Base-by-base conservation (phyloP, 2,797 vertebrate species). In the Melanotaenia pygmaea region DNA sequence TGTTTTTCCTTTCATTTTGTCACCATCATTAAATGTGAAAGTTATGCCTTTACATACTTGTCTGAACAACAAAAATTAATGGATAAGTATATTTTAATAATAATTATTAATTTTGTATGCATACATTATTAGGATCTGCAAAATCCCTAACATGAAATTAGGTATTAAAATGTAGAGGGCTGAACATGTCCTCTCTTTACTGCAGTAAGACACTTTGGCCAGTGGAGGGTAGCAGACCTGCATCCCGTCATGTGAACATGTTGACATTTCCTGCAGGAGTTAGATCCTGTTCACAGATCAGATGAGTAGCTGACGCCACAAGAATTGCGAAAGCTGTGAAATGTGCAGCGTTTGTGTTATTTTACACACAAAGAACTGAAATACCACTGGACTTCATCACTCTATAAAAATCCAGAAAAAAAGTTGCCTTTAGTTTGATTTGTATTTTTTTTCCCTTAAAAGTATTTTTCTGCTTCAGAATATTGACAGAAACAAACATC, bases 211-310 rank as follows among this genome's bases (percentile, higher is more conserved):
- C 0, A 0, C 0, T 38, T 68, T 74, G 59, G 81, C 89, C 92
- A 90, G 62, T 32, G 7, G 92, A 80, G 85, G 83, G 88, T 85
- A 90, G 88, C 81, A 91, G 59, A 73, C 28, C 56, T 66, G 5
- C 86, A 88, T 64, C 9, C 13, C 57, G 50, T 6, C 13, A 34
- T 13, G 5, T 7, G 24, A 34, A 54, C 26, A n/a, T 13, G 0
- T 5, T 43, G 61, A 34, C 26, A 43, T 56, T 51, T 74, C 40
- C 5, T 59, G 37, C 28, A 18, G 28, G 24, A 28, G 13, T 50
- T 78, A 62, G 35, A 63, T 24, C 59, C 13, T 80, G 18, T 24
- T 70, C 9, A 28, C 5, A 47, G 58, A 71, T 64, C 47, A 73
- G 34, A 71, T 64, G 47, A 73, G 34, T 32, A 10, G 10, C 6